Conservation (phyloP, 53 echinoderm and acorn worm species). For the Holothuria leucospilota region DNA sequence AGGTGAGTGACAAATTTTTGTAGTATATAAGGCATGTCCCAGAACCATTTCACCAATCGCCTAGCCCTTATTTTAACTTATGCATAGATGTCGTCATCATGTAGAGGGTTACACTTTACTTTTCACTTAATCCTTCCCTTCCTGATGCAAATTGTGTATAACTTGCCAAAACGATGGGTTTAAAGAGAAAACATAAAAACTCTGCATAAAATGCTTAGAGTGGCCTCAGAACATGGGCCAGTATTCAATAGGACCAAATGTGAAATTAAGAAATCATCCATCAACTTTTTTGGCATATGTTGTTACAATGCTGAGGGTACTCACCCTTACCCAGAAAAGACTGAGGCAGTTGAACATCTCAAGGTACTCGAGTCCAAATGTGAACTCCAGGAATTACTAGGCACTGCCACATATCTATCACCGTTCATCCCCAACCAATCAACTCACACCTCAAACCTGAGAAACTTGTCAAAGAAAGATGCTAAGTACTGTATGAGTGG, state of each 20-base stretch:
- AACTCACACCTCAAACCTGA: constrained; percentile 44
- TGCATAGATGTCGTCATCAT: too few relatives aligned
- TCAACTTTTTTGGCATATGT: not conserved
- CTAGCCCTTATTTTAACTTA: too few relatives aligned
- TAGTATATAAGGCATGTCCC: too few relatives aligned
- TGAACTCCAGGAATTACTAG: constrained; percentile 51
- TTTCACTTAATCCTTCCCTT: too few relatives aligned
- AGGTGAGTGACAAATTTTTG: too few relatives aligned
- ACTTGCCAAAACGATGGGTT: too few relatives aligned
- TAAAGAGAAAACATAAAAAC: too few relatives aligned
- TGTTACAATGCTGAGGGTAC: constrained; percentile 47
- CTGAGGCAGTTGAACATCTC: too few relatives aligned
- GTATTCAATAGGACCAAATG: constrained; percentile 69
- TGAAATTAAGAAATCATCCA: too few relatives aligned
- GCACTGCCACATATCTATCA: constrained; percentile 31
- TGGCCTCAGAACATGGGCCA: constrained; percentile 50
- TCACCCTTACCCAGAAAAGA: constrained; percentile 57
- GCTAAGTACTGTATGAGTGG: constrained; percentile 59
- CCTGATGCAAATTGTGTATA: too few relatives aligned
- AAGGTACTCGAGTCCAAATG: constrained; percentile 30
- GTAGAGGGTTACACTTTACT: too few relatives aligned
- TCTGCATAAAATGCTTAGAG: constrained; percentile 39
- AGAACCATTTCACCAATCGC: too few relatives aligned
- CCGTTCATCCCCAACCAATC: constrained; percentile 71
- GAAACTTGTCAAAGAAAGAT: constrained; percentile 67